A percentile compares a stretch with the other conserved stretches of the same genome.
phyloP scores from a whole-genome alignment of 2,888 invertebrate genomes.

The Acleris emargana region DNA sequence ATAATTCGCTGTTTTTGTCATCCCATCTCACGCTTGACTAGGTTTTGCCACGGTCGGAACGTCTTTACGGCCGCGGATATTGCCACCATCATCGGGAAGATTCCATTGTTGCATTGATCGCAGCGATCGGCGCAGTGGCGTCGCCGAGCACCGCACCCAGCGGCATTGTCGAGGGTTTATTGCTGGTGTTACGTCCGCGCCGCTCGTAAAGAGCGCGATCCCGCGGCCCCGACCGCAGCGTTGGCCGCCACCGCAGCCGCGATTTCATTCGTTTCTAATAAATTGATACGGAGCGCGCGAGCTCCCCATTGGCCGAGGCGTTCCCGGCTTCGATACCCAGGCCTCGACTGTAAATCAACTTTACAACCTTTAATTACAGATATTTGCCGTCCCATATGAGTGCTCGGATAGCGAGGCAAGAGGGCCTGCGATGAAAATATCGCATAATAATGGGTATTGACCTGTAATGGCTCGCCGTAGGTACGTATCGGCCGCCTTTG shows the following conservation, averaged over 20 bases:
- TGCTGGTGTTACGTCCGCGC: conserved; percentile 79
- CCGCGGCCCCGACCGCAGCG: conserved; percentile 78
- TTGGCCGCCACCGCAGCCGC: conserved; percentile 76
- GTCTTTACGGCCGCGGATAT: conserved; percentile 71
- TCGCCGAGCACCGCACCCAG: conserved; percentile 78
- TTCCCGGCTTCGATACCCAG: conserved; percentile 74
- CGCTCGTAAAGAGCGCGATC: conserved; percentile 77
- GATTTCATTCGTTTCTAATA: conserved; percentile 82
- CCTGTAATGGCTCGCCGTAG: conserved; percentile 80
- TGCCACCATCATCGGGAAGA: conserved; percentile 75
- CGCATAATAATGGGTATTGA: conserved; percentile 84
- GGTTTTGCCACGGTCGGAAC: conserved; percentile 58
- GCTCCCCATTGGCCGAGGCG: conserved; percentile 74
- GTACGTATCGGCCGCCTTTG: conserved; percentile 81
- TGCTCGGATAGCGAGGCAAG: conserved; percentile 70
- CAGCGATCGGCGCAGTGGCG: conserved; percentile 77
- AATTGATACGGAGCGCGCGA: conserved; percentile 76
- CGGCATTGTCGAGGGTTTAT: conserved; percentile 83
- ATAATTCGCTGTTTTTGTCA: conserved; percentile 23
- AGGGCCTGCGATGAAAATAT: conserved; percentile 79
- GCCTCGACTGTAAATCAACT: conserved; percentile 81
- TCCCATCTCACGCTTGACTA: conserved; percentile 46
- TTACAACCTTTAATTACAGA: conserved; percentile 84
- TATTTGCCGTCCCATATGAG: conserved; percentile 82
- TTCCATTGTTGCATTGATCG: conserved; percentile 81